Evolutionary conservation across 2,888 invertebrate genomes (phyloP), one percentile per base, ranked within the genome.

Genomic region (Polymixis flavicincta): DNA sequence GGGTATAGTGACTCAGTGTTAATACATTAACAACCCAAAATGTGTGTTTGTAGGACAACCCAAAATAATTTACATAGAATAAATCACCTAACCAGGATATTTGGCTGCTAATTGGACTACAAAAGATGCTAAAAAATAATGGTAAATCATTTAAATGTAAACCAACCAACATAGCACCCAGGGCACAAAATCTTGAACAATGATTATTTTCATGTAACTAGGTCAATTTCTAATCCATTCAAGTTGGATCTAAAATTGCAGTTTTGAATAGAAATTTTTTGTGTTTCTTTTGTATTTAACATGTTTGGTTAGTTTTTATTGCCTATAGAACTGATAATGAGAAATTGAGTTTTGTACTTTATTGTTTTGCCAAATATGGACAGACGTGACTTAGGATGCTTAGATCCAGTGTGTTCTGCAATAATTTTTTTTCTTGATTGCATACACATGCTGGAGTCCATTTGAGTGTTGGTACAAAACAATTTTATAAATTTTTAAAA

Each of bases 201-300:
- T 89, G 85, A 89, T 88, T 85, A 85, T 89, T 90, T 86, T 82
- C 83, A 88, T 89, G 88, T 85, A 93, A 91, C 88, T 93, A 89
- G 94, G 93, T 91, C 92, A 92, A 91, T 93, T 93, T 93, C 92
- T 93, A 93, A 93, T 92, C 89, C 88, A 92, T 92, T 92, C 89
- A 89, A 86, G 79, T 86, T 84, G 89, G 80, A 87, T 84, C 83
- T 87, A 86, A 90, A 89, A 83, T 87, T 77, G 78, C 71, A 82
- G 83, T 86, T 85, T 84, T 72, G 74, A 82, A 82, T 80, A 60
- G 82, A 60, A 75, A 45, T 64, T 50, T 22, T 76, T 71, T 78
- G 70, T 76, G 50, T 73, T 80, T 60, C 25, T 75, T 75, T 75
- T 78, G 42, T 63, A 22, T 67, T 63, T 50, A 61, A 71, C 61